phyloP scores from a whole-genome alignment of 2,797 vertebrate genomes.

The Eutrigla gurnardus region DNA sequence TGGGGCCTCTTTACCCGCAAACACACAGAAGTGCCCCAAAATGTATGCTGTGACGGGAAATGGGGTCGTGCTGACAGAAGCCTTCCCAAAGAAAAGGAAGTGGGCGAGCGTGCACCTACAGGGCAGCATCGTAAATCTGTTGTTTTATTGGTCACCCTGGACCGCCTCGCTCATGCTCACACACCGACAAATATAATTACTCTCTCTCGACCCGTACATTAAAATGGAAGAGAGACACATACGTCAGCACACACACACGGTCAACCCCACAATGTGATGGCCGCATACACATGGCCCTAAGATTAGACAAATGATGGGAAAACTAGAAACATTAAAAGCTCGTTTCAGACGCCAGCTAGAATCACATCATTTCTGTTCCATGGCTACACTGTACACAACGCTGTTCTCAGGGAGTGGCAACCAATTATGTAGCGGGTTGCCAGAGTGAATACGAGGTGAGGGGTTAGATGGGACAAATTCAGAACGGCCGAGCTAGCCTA shows the following conservation, averaged over 20 bases:
- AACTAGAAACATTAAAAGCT: constrained; percentile 40
- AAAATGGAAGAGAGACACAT: constrained; percentile 27
- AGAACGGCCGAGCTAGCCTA: background rate
- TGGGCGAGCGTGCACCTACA: constrained; percentile 51
- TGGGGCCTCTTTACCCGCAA: background rate
- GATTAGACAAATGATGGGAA: constrained; percentile 40
- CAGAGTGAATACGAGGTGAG: constrained; percentile 39
- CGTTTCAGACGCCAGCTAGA: constrained; percentile 25
- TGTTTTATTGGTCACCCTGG: constrained; percentile 64
- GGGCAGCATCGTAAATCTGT: constrained; percentile 61
- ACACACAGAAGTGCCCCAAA: constrained; percentile 29
- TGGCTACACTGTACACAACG: constrained; percentile 10
- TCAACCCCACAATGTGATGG: background rate
- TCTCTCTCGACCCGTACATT: constrained; percentile 18
- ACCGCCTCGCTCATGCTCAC: constrained; percentile 45
- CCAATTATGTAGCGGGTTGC: constrained; percentile 7
- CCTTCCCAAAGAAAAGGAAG: constrained; percentile 56
- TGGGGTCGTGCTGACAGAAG: constrained; percentile 33
- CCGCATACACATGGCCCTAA: background rate
- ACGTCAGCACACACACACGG: background rate
- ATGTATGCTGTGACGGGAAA: constrained; percentile 39
- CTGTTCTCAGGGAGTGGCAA: constrained; percentile 30
- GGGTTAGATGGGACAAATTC: constrained; percentile 7
- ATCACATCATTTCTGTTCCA: constrained; percentile 41
- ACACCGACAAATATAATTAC: constrained; percentile 56